Evolutionary conservation across 2,113 vertebrate species (phyloP), one percentile per base, ranked within the genome.

Genomic region (Peromyscus californicus): DNA sequence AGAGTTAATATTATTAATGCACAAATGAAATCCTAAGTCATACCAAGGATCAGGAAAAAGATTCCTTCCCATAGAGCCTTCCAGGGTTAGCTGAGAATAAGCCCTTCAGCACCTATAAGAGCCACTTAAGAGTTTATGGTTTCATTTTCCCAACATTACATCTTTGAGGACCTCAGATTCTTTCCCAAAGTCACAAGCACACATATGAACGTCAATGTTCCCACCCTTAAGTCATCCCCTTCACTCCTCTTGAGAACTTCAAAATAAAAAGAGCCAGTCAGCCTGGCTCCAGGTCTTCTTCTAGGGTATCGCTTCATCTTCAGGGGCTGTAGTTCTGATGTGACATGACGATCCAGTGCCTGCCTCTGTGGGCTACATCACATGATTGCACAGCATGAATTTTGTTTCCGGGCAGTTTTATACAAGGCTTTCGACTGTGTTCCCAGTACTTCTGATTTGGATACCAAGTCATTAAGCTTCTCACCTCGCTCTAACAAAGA

Each of bases 351-450:
- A 61, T 97, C 93, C 39, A 1, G 97, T 72, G 80, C 85, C 67
- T 89, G 96, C 86, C 51, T 39, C 90, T 0, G 3, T 33, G 26
- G 74, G 96, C 65, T 19, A 4, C 31, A 89, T 99, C 99, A 99
- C 99, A 99, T 99, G 98, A 99, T 98, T 87, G 99, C 99, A 97
- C 99, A 99, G 98, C 99, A 99, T 0, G 99, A 99, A 97, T 99
- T 99, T 98, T 99, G 99, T 98, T 99, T 99, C 97, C 99, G 98
- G 90, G 99, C 99, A 3, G 99, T 99, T 98, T 99, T 99, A 98
- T 99, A 99, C 98, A 99, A 99, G 98, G 99, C 99, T 99, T 99
- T 99, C 36, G 99, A 99, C 63, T 99, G 99, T 21, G 98, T 99
- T 94, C 99, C 99, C 16, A 99, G 98, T 95, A 99, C 99, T 97